A percentile compares a stretch with the other conserved stretches of the same genome.
These are phyloP conservation scores for Pogonophryne albipinna DNA, from an alignment of 2,797 vertebrate species.

Conservation along the genomic window DNA sequence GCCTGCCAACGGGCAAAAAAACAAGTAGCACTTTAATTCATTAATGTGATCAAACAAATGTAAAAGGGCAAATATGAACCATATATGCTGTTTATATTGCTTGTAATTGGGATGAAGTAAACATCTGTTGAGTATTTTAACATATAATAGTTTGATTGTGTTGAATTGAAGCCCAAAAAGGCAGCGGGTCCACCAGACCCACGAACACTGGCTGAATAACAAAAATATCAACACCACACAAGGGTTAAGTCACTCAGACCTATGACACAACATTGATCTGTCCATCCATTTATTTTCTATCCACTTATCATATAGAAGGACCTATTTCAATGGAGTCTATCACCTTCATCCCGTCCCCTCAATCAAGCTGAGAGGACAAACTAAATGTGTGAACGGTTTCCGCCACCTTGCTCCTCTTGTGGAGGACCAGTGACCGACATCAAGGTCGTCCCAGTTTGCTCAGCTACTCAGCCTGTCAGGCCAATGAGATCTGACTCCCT, in stretches of 20 bases:
- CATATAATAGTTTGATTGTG: too few relatives aligned
- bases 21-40: too few relatives aligned
- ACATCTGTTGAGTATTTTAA: too few relatives aligned
- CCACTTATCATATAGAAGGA: conserved; percentile 19
- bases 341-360: conserved; percentile 30
- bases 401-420: conserved; percentile 35
- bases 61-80: too few relatives aligned
- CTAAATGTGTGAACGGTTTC: conserved; percentile 53
- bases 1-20: too few relatives aligned
- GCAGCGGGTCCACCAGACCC: too few relatives aligned
- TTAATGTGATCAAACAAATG: too few relatives aligned
- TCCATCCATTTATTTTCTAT: conserved; percentile 19
- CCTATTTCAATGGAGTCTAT: conserved; percentile 1
- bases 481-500: conserved; percentile 45
- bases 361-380: conserved; percentile 31
- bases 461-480: conserved; percentile 42
- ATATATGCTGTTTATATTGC: too few relatives aligned
- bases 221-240: too few relatives aligned
- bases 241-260: conserved; percentile 4
- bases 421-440: conserved; percentile 38
- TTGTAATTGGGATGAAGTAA: too few relatives aligned
- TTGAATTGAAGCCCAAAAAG: too few relatives aligned
- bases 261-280: background rate
- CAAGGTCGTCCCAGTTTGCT: conserved; percentile 53
- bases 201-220: too few relatives aligned